phyloP scores from a whole-genome alignment of 2,888 invertebrate species.

The Hirtodrosophila alboralis region DNA sequence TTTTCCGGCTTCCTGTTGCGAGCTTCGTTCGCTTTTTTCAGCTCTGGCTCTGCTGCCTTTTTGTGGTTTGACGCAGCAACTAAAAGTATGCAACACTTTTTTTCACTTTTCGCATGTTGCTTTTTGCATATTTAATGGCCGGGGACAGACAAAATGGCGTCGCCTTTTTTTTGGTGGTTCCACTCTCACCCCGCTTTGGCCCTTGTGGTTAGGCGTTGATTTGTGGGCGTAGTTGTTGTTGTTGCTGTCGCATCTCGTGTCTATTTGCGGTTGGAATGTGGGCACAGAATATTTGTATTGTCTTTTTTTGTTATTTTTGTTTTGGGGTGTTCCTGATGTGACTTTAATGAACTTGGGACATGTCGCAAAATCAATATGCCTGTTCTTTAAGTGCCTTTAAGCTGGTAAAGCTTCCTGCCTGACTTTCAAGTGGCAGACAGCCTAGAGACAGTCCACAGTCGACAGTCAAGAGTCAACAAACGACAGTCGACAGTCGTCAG shows the following conservation, averaged over 20 bases:
- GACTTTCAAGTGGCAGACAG: conserved; percentile 34
- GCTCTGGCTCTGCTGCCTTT: conserved; percentile 56
- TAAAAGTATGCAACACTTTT: conserved; percentile 78
- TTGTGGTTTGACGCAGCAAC: conserved; percentile 75
- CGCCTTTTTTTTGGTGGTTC: conserved; percentile 21
- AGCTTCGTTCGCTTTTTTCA: conserved; percentile 32
- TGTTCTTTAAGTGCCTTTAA: conserved; percentile 51
- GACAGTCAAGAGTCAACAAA: conserved; percentile 18
- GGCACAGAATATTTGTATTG: conserved; percentile 39
- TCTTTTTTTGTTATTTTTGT: conserved; percentile 9
- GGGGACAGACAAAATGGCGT: conserved; percentile 74
- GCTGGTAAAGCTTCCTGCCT: conserved; percentile 29
- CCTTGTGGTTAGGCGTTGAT: conserved; percentile 74
- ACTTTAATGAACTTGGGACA: conserved; percentile 73
- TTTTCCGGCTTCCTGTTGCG: conserved; percentile 75
- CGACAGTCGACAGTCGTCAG: conserved; percentile 6
- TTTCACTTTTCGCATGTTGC: conserved; percentile 64
- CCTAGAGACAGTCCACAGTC: conserved; percentile 30
- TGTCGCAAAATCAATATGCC: conserved; percentile 62
- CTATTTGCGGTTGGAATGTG: conserved; percentile 68
- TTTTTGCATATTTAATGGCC: conserved; percentile 76
- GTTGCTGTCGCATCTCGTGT: conserved; percentile 56
- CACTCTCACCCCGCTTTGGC: conserved; percentile 1
- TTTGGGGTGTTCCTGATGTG: conserved; percentile 57
- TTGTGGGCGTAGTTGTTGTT: conserved; percentile 62